These are phyloP conservation scores for Phyllotreta cruciferae DNA, from an alignment of 2,888 invertebrate species.

Conservation along the genomic window DNA sequence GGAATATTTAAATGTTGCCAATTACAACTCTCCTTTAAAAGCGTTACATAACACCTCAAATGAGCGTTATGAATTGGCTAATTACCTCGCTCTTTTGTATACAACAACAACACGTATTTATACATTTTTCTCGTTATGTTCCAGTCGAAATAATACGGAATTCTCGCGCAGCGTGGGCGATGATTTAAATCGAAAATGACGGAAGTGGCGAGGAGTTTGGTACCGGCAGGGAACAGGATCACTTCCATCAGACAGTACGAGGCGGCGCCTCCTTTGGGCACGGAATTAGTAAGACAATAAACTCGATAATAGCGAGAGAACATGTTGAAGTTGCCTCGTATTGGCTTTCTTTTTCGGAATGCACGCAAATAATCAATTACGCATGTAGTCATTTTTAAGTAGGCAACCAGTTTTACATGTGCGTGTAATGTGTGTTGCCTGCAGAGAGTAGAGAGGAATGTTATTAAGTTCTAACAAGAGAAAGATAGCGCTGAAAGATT, in stretches of 20 bases:
- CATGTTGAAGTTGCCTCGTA: no score
- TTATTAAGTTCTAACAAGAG: no score
- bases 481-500: no score
- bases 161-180: slow-evolving; percentile 28
- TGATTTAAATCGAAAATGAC: slow-evolving; percentile 52
- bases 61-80: no score
- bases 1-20: no score
- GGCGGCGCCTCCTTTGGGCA: slow-evolving; percentile 59
- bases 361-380: not conserved
- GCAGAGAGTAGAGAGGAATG: no score
- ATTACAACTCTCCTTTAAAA: no score
- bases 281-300: slow-evolving; percentile 56
- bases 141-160: slow-evolving; percentile 25
- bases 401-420: not conserved
- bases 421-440: no score
- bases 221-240: slow-evolving; percentile 65
- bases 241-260: slow-evolving; percentile 59
- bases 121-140: slow-evolving; percentile 12
- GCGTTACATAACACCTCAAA: no score
- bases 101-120: slow-evolving; percentile 10
- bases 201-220: slow-evolving; percentile 54
- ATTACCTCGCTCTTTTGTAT: no score
- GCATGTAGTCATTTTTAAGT: not conserved
- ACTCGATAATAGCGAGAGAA: not conserved
- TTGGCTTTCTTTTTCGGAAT: no score